Conservation (phyloP, 92 coral and sea anemone genomes). For the Actinostola sp. region DNA sequence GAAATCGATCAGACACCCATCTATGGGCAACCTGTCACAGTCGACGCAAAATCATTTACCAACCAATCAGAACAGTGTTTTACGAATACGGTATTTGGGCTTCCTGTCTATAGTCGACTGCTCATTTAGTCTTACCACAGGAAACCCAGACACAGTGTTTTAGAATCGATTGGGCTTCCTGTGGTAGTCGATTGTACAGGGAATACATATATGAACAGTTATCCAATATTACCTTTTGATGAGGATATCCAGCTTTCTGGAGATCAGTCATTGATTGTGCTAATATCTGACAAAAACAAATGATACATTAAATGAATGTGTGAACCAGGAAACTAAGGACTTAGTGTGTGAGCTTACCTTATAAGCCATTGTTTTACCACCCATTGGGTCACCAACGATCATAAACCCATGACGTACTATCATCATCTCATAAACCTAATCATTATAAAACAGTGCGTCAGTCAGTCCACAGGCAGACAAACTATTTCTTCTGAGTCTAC, state of each 20-base stretch:
- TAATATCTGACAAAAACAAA: constrained; percentile 64
- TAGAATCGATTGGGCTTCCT: too few relatives aligned
- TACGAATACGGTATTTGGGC: too few relatives aligned
- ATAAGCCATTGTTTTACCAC: constrained; percentile 97
- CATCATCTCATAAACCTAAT: constrained; percentile 98
- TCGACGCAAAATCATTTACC: too few relatives aligned
- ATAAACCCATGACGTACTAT: constrained; percentile 97
- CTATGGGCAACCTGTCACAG: too few relatives aligned
- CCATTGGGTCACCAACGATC: constrained; percentile 99
- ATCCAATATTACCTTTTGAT: constrained; percentile 75
- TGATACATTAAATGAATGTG: neutral
- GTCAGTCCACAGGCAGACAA: neutral
- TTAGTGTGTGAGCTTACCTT: constrained; percentile 51
- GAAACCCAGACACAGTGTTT: too few relatives aligned
- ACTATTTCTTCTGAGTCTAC: neutral
- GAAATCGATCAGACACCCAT: too few relatives aligned
- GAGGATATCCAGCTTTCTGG: constrained; percentile 89
- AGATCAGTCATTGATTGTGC: constrained; percentile 93
- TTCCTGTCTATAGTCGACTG: too few relatives aligned
- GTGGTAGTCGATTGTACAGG: too few relatives aligned
- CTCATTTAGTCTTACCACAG: too few relatives aligned
- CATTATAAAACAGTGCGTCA: neutral
- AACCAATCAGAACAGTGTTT: too few relatives aligned
- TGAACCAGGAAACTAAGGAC: neutral
- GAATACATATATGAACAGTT: too few relatives aligned